Evolutionary conservation across 2,113 vertebrate species (phyloP).

Genomic region (Paracanthobrama guichenoti): DNA sequence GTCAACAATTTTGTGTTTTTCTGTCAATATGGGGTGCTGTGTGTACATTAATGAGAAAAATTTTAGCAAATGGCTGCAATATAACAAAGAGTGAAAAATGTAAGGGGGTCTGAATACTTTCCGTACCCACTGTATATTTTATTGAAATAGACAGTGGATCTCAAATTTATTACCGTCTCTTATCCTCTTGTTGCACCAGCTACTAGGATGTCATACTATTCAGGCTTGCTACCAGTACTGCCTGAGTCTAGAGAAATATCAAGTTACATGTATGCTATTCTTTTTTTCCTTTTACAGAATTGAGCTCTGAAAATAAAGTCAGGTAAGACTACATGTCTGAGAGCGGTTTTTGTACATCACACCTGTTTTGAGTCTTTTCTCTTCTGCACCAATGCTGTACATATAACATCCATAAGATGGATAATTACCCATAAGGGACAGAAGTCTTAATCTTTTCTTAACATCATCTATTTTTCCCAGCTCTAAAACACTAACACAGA

Average conservation of each 20-base stretch:
- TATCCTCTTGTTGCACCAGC: background rate
- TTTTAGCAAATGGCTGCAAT: too few species aligned
- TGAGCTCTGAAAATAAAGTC: constrained; percentile 12
- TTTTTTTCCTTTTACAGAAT: background rate
- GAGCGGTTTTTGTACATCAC: background rate
- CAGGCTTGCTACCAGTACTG: background rate
- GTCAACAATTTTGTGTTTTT: too few species aligned
- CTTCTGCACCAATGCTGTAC: background rate
- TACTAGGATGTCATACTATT: constrained; percentile 2
- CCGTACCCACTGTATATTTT: too few species aligned
- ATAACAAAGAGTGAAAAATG: too few species aligned
- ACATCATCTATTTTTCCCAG: background rate
- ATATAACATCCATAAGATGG: background rate
- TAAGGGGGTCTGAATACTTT: too few species aligned
- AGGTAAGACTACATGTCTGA: constrained; percentile 15
- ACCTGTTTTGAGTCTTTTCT: background rate
- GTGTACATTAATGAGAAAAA: too few species aligned
- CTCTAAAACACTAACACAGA: background rate
- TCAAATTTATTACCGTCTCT: background rate
- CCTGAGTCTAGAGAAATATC: background rate
- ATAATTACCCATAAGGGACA: background rate
- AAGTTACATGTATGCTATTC: background rate
- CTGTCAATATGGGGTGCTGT: too few species aligned
- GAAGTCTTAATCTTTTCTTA: background rate
- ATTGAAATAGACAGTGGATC: too few species aligned